phyloP scores from a whole-genome alignment of 2,113 vertebrate genomes.

The Vidua chalybeata region DNA sequence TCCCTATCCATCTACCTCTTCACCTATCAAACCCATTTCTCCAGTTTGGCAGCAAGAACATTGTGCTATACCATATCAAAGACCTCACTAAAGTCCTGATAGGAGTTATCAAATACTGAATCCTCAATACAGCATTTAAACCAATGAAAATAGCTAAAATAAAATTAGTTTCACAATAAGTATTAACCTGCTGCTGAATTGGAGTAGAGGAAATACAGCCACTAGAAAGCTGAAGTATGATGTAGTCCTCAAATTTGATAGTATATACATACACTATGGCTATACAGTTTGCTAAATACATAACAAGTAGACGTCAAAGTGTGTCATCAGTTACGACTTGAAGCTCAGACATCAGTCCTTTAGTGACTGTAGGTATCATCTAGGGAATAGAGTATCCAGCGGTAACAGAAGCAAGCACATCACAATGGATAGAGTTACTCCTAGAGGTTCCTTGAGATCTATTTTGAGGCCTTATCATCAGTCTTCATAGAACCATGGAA shows the following conservation, averaged over 20 bases:
- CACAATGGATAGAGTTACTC: not conserved
- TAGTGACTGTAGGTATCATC: not conserved
- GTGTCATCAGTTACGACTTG: accelerated
- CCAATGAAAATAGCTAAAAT: not conserved
- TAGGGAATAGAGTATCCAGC: not conserved
- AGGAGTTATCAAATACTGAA: not conserved
- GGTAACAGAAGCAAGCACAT: not conserved
- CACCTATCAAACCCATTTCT: not conserved
- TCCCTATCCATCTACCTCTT: not conserved
- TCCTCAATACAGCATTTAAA: not conserved
- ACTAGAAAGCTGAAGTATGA: not conserved
- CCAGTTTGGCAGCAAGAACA: not conserved
- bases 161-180: not conserved
- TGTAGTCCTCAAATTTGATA: not conserved
- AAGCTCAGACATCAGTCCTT: not conserved
- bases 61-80: not conserved
- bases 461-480: not conserved
- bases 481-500: not conserved
- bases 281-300: not conserved
- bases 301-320: not conserved
- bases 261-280: not conserved
- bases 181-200: not conserved
- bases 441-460: not conserved
- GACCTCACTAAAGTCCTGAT: not conserved
- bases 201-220: not conserved